Conservation (phyloP, 1,140 invertebrate species). For the Holotrichia oblita region DNA sequence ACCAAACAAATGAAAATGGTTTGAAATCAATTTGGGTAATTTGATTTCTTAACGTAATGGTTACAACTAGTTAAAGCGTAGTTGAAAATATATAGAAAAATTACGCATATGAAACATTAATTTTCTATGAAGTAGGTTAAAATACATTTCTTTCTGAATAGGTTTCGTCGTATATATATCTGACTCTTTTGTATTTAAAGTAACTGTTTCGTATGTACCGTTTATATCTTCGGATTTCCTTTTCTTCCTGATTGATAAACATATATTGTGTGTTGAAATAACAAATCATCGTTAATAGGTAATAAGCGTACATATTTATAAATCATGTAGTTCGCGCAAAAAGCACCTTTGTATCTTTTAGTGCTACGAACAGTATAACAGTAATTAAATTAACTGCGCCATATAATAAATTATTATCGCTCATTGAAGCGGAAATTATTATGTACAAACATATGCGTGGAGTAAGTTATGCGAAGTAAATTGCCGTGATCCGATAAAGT, state of each 20-base stretch:
- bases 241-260: not conserved
- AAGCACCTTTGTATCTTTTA: not conserved
- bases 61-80: not conserved
- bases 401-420: not conserved
- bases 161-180: not conserved
- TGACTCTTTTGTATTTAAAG: not conserved
- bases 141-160: not conserved
- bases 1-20: not conserved
- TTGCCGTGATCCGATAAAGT: not conserved
- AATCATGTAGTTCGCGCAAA: not conserved
- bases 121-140: not conserved
- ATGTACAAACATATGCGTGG: not conserved
- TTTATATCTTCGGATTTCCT: too few relatives aligned
- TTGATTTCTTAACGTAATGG: too few relatives aligned
- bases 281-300: not conserved
- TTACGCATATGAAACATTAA: not conserved
- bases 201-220: not conserved
- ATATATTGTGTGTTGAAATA: not conserved
- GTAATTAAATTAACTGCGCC: conserved; percentile 14
- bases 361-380: not conserved
- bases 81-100: not conserved
- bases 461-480: conserved; percentile 6
- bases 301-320: not conserved
- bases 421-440: conserved; percentile 11
- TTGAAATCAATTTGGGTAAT: too few relatives aligned